Base-by-base conservation (phyloP, 2,888 invertebrate genomes). In the Pristionchus japonicus region DNA sequence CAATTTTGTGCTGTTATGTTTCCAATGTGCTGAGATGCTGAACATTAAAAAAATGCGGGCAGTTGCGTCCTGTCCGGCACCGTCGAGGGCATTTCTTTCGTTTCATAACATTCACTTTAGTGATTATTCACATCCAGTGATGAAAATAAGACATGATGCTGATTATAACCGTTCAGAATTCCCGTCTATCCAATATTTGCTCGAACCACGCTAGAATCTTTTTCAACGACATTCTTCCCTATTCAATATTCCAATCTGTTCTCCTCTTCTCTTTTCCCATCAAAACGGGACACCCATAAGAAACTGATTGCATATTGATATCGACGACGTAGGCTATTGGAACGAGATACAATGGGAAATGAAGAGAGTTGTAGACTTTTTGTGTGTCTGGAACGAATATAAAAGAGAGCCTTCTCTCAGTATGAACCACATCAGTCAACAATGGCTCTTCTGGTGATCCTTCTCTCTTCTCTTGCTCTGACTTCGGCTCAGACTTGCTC, bases 391-490 rank as follows among this genome's bases (percentile, higher is more conserved):
- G 67, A 34, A 67, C 34, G 11, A 11, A 11, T 67, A 67, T 67
- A 67, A 67, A 64, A 67, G 34, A 13, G 67, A 67, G 34, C 67
- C 67, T 34, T 23, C 34, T 20, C 1, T 31, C 67, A 34, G 67
- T 67, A 11, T 67, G 34, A 17, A 67, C 15, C 57, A 57, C 57
- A 57, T 34, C 67, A 67, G 13, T 31, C 67, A 31, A 67, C 67
- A 15, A 57, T 57, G 57, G 57, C 34, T 34, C 67, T 67, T 31
- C 70, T 77, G 47, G 47, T 77, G 77, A 34, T 77, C 27, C 77
- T 77, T 47, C 77, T 77, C 43, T 77, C 43, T 77, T 34, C 77
- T 34, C 17, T 77, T 9, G 77, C 77, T 34, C n/a, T 77, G n/a
- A 20, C 77, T 34, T 43, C 43, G 27, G 43, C 77, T 77, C 47